Evolutionary conservation across 2,113 vertebrate species (phyloP).

Genomic region (Alexandromys fortis): DNA sequence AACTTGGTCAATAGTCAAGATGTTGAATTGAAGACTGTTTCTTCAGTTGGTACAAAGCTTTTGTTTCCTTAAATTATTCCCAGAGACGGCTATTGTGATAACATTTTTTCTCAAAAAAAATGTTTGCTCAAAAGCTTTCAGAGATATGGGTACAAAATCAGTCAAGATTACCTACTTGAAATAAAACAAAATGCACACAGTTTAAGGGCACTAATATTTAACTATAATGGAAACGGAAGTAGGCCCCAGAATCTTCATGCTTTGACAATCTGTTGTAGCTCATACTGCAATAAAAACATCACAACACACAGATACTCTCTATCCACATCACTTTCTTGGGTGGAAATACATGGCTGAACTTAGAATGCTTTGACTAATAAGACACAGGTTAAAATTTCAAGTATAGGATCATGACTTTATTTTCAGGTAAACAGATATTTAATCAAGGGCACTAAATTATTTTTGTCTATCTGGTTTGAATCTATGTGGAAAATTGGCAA

Average conservation of each 20-base stretch:
- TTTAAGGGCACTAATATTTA: conserved; percentile 10
- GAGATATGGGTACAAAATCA: conserved; percentile 46
- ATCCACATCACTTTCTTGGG: not conserved
- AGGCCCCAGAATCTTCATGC: not conserved
- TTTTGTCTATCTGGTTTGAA: conserved; percentile 35
- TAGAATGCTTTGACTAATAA: conserved; percentile 20
- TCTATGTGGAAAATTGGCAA: conserved; percentile 43
- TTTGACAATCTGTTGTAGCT: not conserved
- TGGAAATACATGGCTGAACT: not conserved
- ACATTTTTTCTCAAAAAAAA: conserved; percentile 44
- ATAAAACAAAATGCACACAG: conserved; percentile 32
- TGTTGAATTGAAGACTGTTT: not conserved
- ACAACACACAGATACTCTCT: not conserved
- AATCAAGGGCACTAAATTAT: not conserved
- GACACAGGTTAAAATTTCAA: conserved; percentile 37
- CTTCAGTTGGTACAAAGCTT: conserved; percentile 24
- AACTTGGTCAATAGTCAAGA: conserved; percentile 57
- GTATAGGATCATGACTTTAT: not conserved
- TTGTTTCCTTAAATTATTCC: conserved; percentile 41
- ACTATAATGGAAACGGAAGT: conserved; percentile 11
- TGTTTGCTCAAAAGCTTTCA: conserved; percentile 39
- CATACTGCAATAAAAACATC: conserved; percentile 31
- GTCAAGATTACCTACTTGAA: conserved; percentile 36
- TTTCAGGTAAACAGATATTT: not conserved
- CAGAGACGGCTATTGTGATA: conserved; percentile 13